These are phyloP conservation scores for Cryptotis parvus DNA, from an alignment of 2,113 vertebrate genomes.

Conservation along the genomic window DNA sequence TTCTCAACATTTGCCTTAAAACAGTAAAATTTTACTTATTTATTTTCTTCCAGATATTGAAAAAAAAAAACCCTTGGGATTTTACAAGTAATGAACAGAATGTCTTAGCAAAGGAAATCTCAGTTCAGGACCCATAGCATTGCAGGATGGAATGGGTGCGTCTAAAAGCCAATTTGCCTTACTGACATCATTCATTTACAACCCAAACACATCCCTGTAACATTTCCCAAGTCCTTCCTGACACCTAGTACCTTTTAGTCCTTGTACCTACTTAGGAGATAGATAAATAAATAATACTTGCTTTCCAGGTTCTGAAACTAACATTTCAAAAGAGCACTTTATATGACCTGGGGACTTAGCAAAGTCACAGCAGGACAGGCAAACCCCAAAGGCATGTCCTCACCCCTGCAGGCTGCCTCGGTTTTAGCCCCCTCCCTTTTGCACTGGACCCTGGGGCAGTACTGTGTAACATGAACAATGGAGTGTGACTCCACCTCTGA, in stretches of 20 bases:
- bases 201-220: not conserved
- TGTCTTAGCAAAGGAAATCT: not conserved
- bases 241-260: not conserved
- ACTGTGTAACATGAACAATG: fast-evolving
- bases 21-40: not conserved
- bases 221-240: not conserved
- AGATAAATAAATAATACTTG: not conserved
- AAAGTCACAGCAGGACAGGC: not conserved
- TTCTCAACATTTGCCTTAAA: not conserved
- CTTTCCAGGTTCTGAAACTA: not conserved
- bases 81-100: not conserved
- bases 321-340: not conserved
- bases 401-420: fast-evolving
- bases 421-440: not conserved
- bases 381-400: not conserved
- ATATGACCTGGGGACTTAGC: not conserved
- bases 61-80: not conserved
- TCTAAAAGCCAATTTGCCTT: not conserved
- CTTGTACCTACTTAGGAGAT: not conserved
- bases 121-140: not conserved
- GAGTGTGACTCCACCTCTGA: not conserved
- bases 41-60: not conserved
- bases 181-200: not conserved
- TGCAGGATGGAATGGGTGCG: not conserved
- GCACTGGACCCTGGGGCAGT: too few relatives aligned